phyloP scores from a whole-genome alignment of 2,797 vertebrate genomes.

The Microctenopoma steveboyesi region DNA sequence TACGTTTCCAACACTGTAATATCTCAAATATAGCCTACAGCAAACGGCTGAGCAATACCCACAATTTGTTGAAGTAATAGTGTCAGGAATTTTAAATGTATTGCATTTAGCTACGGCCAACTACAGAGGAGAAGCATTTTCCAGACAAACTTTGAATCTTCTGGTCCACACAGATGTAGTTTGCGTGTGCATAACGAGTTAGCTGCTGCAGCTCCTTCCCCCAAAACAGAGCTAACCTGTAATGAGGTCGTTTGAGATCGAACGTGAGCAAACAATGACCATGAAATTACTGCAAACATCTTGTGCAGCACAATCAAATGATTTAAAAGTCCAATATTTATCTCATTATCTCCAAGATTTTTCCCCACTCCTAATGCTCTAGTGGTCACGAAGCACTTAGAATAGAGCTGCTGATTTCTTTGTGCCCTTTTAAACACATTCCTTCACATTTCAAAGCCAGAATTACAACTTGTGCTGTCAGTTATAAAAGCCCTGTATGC shows the following conservation, averaged over 20 bases:
- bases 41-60: conserved; percentile 38
- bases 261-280: conserved; percentile 66
- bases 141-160: conserved; percentile 12
- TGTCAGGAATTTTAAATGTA: conserved; percentile 27
- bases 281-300: conserved; percentile 69
- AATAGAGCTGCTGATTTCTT: conserved; percentile 4
- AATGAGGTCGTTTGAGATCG: conserved; percentile 54
- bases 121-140: conserved; percentile 18
- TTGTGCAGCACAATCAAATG: conserved; percentile 53
- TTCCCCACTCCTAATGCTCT: conserved; percentile 7
- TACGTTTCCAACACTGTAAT: conserved; percentile 28
- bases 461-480: background rate
- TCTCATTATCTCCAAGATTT: conserved; percentile 58
- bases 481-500: conserved; percentile 2
- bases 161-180: conserved; percentile 26
- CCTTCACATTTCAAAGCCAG: conserved; percentile 1
- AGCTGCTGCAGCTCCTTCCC: conserved; percentile 16
- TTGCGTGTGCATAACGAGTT: conserved; percentile 45
- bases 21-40: conserved; percentile 51
- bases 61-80: conserved; percentile 52
- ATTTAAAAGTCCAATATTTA: conserved; percentile 73
- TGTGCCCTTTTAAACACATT: background rate
- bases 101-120: conserved; percentile 28
- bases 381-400: background rate
- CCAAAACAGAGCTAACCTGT: conserved; percentile 42